Conservation (phyloP, 2,113 vertebrate species). For the Cygnus buccinator region DNA sequence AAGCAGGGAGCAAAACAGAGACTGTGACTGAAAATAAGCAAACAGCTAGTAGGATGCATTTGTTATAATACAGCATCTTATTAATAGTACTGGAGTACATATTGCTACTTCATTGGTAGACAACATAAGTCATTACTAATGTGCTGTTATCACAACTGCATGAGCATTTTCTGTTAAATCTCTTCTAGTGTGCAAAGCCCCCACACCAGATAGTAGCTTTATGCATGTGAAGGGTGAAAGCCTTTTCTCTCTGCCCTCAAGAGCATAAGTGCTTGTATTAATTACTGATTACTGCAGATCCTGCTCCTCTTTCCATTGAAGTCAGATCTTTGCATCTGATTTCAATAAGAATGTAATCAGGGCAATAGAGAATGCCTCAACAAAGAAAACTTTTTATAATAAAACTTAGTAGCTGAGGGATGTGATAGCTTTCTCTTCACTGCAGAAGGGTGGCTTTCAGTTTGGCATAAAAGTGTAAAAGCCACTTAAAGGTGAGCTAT, state of each 20-base stretch:
- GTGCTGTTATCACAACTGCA: background rate
- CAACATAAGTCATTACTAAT: background rate
- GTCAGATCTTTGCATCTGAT: background rate
- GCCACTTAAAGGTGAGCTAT: background rate
- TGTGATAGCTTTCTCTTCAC: background rate
- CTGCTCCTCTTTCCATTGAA: background rate
- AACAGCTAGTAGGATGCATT: background rate
- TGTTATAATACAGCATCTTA: background rate
- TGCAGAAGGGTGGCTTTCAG: background rate
- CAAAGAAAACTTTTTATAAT: background rate
- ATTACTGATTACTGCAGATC: background rate
- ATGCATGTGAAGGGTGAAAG: background rate
- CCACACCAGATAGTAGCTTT: background rate
- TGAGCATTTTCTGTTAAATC: background rate
- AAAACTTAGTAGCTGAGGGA: background rate
- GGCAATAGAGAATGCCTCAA: background rate
- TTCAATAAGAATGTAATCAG: background rate
- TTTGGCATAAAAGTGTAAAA: background rate
- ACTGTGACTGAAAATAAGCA: background rate
- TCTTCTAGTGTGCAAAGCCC: background rate
- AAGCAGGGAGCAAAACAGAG: background rate
- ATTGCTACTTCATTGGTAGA: background rate
- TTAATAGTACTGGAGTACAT: background rate
- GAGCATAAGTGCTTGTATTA: background rate
- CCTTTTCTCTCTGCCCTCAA: background rate